Evolutionary conservation across 1,140 invertebrate species (phyloP), one percentile per base, ranked within the genome.

Genomic region (Macrosteles quadrilineatus): DNA sequence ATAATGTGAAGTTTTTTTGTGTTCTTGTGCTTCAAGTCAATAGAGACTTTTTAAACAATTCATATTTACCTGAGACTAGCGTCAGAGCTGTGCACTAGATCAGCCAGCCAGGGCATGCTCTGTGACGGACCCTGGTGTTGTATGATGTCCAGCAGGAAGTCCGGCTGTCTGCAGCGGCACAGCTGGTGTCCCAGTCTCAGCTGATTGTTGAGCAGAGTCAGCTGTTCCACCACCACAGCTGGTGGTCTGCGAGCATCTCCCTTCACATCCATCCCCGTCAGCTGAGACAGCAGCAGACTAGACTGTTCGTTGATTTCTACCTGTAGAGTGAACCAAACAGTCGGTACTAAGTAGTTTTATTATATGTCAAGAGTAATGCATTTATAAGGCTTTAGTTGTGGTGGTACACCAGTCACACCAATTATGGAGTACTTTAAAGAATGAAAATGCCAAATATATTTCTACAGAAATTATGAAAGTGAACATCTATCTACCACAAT

Each of bases 61-160:
- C n/a, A n/a, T n/a, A n/a, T n/a, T n/a, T n/a, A 78, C 87, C 85
- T 87, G 1, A 90, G 83, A n/a, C 93, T 92, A 1, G 93, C 90
- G 76, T 97, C 94, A 74, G 92, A 94, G 73, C 92, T 95, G 73
- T 96, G 92, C 14, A 99, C 93, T 31, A 99, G 81, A 79, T 97
- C 95, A 14, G 95, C 94, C 40, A 99, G 83, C 96, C 96, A 98
- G 2, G 96, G 95, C 95, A 98, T 97, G 23, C 96, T 93, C 72
- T 94, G 92, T 21, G 90, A 91, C 12, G 93, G 90, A 71, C 93
- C 93, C 65, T 85, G 91, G 67, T 93, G 81, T 73, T 96, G 91
- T 78, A 98, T 97, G 55, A 98, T 94, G 77, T 97, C 94, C 59
- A 98, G 81, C 12, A 98, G 83, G 76, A 98, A 93, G 79, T 98